A percentile compares a stretch with the other conserved stretches of the same genome.
phyloP scores from a whole-genome alignment of 2,113 vertebrate species.

The Panthera leo region DNA sequence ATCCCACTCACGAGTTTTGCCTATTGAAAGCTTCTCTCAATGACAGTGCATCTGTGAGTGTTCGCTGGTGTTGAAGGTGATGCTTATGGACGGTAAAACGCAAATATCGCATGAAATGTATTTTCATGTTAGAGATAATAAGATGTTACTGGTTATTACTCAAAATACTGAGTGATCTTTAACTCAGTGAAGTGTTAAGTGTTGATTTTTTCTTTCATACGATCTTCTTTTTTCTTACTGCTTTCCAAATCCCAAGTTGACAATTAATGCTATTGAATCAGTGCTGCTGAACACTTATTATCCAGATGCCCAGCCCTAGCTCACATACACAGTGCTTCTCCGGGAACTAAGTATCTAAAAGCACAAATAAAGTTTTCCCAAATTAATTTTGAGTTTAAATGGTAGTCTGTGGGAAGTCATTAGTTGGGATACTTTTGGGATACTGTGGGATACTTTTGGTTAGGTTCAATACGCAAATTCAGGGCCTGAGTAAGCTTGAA shows the following conservation, averaged over 20 bases:
- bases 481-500: slow-evolving; percentile 81
- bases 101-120: slow-evolving; percentile 82
- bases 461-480: slow-evolving; percentile 71
- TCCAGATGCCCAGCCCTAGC: slow-evolving; percentile 24
- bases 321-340: slow-evolving; percentile 60
- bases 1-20: slow-evolving; percentile 83
- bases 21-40: slow-evolving; percentile 84
- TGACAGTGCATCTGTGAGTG: slow-evolving; percentile 83
- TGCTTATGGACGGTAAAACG: slow-evolving; percentile 75
- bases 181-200: slow-evolving; percentile 70
- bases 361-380: slow-evolving; percentile 63
- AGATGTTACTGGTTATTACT: slow-evolving; percentile 72
- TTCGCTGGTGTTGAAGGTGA: slow-evolving; percentile 78
- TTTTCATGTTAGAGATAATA: slow-evolving; percentile 80
- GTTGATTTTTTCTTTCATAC: slow-evolving; percentile 55
- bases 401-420: slow-evolving; percentile 62
- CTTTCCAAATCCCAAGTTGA: slow-evolving; percentile 70
- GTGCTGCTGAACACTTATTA: slow-evolving; percentile 8
- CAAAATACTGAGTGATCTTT: slow-evolving; percentile 66
- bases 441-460: slow-evolving; percentile 37
- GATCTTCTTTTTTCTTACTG: slow-evolving; percentile 26
- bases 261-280: slow-evolving; percentile 57
- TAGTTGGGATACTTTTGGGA: neutral
- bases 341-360: slow-evolving; percentile 62
- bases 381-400: slow-evolving; percentile 71